These are phyloP conservation scores for Apolygus lucorum DNA, from an alignment of 1,140 invertebrate genomes.

Conservation along the genomic window DNA sequence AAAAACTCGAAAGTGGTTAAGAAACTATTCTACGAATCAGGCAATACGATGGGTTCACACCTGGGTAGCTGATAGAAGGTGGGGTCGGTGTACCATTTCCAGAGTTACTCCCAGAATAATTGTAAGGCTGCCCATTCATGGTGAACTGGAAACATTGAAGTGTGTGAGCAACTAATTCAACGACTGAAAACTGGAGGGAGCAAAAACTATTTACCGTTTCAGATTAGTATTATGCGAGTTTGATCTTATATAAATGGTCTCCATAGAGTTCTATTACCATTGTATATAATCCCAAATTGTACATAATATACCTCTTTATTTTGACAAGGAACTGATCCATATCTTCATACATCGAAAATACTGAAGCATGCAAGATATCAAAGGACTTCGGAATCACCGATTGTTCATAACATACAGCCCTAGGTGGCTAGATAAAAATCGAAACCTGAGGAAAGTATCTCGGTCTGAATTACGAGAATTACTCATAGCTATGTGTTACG, in stretches of 20 bases:
- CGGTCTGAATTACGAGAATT: too few species aligned
- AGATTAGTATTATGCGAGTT: background rate
- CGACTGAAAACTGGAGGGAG: background rate
- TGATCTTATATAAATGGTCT: background rate
- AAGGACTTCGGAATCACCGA: too few species aligned
- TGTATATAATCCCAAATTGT: background rate
- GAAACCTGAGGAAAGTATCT: too few species aligned
- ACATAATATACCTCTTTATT: background rate
- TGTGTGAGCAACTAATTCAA: background rate
- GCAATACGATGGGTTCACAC: too few species aligned
- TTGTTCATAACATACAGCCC: too few species aligned
- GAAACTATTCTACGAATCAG: too few species aligned
- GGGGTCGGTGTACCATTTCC: slow-evolving; percentile 31
- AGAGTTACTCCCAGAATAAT: slow-evolving; percentile 26
- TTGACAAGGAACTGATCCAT: background rate
- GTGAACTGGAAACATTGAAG: background rate
- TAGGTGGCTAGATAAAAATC: too few species aligned
- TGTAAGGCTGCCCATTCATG: slow-evolving; percentile 29
- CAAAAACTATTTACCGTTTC: background rate
- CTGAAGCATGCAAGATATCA: too few species aligned
- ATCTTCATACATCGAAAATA: too few species aligned
- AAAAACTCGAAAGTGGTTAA: background rate
- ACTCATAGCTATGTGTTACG: too few species aligned
- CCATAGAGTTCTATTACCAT: background rate
- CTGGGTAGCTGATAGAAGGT: slow-evolving; percentile 31